Evolutionary conservation across 2,888 invertebrate species (phyloP), one percentile per base, ranked within the genome.

Genomic region (Oxyscelio sp.): DNA sequence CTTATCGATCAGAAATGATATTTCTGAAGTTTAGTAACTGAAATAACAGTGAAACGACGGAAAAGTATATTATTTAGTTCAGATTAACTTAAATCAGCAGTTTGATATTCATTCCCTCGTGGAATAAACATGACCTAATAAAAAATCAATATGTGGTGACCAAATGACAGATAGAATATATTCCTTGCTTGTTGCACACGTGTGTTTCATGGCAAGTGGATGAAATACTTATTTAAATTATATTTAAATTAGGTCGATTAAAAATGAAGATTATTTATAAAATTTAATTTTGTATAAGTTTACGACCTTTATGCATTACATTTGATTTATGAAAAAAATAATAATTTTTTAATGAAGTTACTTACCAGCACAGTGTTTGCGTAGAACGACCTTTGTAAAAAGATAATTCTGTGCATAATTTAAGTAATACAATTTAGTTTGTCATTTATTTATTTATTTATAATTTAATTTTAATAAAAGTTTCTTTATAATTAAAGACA

Each of bases 111-210:
- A 50, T 56, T 70, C 45, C 24, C 50, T 45, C 17, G 59, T 27
- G 43, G 50, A 71, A 38, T 61, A 61, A 73, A 73, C 71, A 61
- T 73, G 71, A 73, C 61, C 71, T 73, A 73, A 61, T 73, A 61
- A 59, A 73, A 73, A 73, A 50, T 73, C 71, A 17, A 73, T 73
- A 73, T 40, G 21, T 2, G 68, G 13, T 43, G 22, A 24, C 22
- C 40, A 54, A 63, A 63, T 45, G 27, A 27, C 38, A 27, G 19
- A 63, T 11, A 19, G 22, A 63, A 27, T 45, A 13, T 9, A 63
- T 63, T 63, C 48, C 31, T 27, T 5, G 24, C 4, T n/a, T 4
- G 15, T 52, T 9, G 15, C 4, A 17, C 17, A 48, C 13, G 13
- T 24, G 24, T n/a, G n/a, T 45, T 19, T 45, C 13, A 8, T 8